Evolutionary conservation across 2,113 vertebrate species (phyloP).

Genomic region (Aegotheles bennettii): DNA sequence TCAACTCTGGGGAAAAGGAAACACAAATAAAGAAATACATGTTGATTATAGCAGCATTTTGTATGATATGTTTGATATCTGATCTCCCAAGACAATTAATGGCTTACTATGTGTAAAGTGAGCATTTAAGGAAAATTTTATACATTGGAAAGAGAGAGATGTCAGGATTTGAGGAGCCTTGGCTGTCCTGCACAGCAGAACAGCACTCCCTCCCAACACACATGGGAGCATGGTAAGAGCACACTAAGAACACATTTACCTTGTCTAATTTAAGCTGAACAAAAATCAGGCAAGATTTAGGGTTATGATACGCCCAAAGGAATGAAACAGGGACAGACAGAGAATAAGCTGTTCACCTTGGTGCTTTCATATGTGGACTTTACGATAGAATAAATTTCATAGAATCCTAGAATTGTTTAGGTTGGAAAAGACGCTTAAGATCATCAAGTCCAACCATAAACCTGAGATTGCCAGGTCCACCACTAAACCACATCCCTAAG

Average conservation of each 20-base stretch:
- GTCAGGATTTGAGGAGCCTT: not conserved
- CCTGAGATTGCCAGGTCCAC: too few relatives aligned
- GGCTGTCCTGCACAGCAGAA: not conserved
- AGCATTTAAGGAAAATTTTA: not conserved
- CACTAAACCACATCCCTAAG: too few relatives aligned
- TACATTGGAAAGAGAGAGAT: not conserved
- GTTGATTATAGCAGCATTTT: not conserved
- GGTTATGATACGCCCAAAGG: not conserved
- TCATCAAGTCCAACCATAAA: too few relatives aligned
- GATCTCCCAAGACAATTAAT: not conserved
- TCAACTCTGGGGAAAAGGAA: slow-evolving; percentile 82
- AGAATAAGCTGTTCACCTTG: not conserved
- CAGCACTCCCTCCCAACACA: not conserved
- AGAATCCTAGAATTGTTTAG: too few relatives aligned
- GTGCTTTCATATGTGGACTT: not conserved
- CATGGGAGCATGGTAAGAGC: not conserved
- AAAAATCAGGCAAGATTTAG: not conserved
- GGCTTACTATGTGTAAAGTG: not conserved
- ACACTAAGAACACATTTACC: not conserved
- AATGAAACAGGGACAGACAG: not conserved
- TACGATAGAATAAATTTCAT: not conserved
- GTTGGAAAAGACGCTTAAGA: too few relatives aligned
- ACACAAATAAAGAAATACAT: not conserved
- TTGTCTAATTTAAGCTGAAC: not conserved
- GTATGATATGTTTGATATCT: accelerated